Evolutionary conservation across 2,113 vertebrate genomes (phyloP).

Genomic region (Osmerus eperlanus): DNA sequence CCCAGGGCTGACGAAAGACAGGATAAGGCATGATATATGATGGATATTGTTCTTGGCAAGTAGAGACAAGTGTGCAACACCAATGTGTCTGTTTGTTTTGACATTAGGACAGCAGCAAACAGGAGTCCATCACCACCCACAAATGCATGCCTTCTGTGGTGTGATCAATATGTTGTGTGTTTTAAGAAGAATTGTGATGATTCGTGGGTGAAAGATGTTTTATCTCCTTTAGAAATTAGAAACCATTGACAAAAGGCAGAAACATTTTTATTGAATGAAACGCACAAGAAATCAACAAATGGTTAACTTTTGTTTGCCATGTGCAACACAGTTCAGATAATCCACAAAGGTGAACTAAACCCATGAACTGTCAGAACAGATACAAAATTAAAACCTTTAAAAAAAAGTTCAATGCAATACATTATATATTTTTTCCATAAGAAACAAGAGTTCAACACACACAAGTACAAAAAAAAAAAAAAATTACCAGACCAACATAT

Average conservation of each 20-base stretch:
- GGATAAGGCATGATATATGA: slow-evolving; percentile 11
- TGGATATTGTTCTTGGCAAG: not conserved
- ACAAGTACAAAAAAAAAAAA: not conserved
- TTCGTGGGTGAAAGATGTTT: too few species aligned
- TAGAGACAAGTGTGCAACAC: slow-evolving; percentile 32
- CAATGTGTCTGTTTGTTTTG: slow-evolving; percentile 48
- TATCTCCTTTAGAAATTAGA: not conserved
- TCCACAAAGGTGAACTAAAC: slow-evolving; percentile 24
- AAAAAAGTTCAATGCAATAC: slow-evolving; percentile 10
- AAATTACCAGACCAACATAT: slow-evolving; percentile 3
- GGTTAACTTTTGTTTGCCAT: slow-evolving; percentile 26
- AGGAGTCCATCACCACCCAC: too few species aligned
- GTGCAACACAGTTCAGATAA: slow-evolving; percentile 31
- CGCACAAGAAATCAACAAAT: slow-evolving; percentile 39
- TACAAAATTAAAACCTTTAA: slow-evolving; percentile 23
- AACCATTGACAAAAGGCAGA: slow-evolving; percentile 35
- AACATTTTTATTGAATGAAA: slow-evolving; percentile 58
- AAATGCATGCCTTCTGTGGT: not conserved
- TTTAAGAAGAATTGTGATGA: not conserved
- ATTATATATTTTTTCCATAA: slow-evolving; percentile 21
- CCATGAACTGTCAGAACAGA: slow-evolving; percentile 7
- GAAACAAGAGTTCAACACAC: slow-evolving; percentile 12
- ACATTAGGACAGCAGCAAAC: slow-evolving; percentile 12
- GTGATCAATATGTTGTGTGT: not conserved
- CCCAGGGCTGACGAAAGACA: slow-evolving; percentile 26